Evolutionary conservation across 2,888 invertebrate species (phyloP), one percentile per base, ranked within the genome.

Genomic region (Andrena trimmerana): DNA sequence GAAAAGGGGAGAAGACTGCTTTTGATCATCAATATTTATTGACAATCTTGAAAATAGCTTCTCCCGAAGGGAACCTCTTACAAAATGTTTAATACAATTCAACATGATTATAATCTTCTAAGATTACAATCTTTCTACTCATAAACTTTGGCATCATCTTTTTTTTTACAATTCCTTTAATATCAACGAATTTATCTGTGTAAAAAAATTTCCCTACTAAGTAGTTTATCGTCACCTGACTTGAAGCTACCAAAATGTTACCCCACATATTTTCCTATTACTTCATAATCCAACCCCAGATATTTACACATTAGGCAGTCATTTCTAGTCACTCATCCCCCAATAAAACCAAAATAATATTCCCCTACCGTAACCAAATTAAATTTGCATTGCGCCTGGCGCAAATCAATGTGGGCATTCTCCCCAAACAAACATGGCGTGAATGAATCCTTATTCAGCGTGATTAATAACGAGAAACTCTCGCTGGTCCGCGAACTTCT

Each of bases 391-490:
- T 2, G 3, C 52, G 20, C 52, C 24, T 52, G 13, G 33, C 20
- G 20, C 33, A 33, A 52, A 42, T 57, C 57, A 7, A 33, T 20
- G 5, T 5, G 16, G 42, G 69, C 33, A 27, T 8, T 6, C 24
- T 27, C 27, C 27, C 36, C 33, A 33, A 27, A 57, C 2, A 5
- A 27, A 27, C 10, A 8, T 8, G 13, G 5, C 20, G 20, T 4
- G 48, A 31, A 31, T 48, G 5, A 42, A 48, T 31, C 33, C n/a
- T 10, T 4, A 7, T 27, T 65, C 48, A 29, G 3, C 1, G 24
- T 13, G 27, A 78, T 74, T 60, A 74, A 73, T 77, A 63, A 52
- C 7, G 10, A 65, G 54, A 31, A 29, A 65, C 29, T 20, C 63
- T 20, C 13, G 0, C 33, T 57, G 8, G 48, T 67, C 36, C 24